Conservation (phyloP, 2,113 vertebrate species). For the Cranoglanis bouderius region DNA sequence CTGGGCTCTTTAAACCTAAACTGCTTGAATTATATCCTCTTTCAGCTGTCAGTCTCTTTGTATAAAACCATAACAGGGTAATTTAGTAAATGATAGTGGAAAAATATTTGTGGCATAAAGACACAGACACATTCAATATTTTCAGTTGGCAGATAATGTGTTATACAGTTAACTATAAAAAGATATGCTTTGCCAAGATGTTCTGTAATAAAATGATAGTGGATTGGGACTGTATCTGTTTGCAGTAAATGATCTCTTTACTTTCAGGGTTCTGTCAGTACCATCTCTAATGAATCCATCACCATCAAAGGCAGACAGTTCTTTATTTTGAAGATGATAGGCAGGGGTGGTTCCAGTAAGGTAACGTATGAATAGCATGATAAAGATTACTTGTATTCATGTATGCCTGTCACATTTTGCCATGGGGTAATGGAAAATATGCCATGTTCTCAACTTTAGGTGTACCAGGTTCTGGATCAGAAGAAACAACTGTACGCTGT, state of each 20-base stretch:
- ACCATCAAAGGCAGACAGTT: slow-evolving; percentile 86
- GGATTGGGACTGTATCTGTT: not conserved
- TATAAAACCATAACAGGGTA: not conserved
- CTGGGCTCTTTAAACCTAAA: not conserved
- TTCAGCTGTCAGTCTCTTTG: not conserved
- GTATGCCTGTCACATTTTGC: not conserved
- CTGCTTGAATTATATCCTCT: not conserved
- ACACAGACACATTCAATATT: not conserved
- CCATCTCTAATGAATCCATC: slow-evolving; percentile 82
- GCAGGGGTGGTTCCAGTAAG: slow-evolving; percentile 96
- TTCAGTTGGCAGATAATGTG: not conserved
- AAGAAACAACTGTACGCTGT: slow-evolving; percentile 92
- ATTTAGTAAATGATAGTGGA: not conserved
- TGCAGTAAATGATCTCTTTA: slow-evolving; percentile 15
- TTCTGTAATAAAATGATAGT: not conserved
- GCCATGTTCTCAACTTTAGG: slow-evolving; percentile 67
- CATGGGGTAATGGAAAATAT: not conserved
- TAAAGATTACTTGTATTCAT: not conserved
- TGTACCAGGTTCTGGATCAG: slow-evolving; percentile 91
- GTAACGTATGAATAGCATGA: slow-evolving; percentile 58
- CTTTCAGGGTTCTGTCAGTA: slow-evolving; percentile 73
- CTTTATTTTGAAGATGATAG: slow-evolving; percentile 92
- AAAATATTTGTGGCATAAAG: not conserved
- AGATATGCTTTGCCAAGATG: not conserved
- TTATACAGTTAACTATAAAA: not conserved